A percentile compares a stretch with the other conserved stretches of the same genome.
Conservation (phyloP, 1,140 invertebrate species). For the Formica exsecta region DNA sequence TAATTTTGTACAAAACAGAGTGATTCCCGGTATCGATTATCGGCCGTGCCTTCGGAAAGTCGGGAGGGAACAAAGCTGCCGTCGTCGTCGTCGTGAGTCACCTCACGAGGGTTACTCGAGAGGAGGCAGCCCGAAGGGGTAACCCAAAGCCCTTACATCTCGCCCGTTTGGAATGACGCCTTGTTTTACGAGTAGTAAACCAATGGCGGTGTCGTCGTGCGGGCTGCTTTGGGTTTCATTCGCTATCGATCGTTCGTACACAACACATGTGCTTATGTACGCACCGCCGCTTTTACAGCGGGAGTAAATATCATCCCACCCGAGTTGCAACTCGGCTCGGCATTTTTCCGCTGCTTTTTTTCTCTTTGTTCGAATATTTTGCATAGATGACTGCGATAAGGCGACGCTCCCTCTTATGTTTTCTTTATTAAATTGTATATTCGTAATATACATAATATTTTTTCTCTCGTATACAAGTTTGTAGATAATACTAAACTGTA, state of each 20-base stretch:
- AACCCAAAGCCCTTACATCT: conserved; percentile 31
- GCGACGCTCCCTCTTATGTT: neutral
- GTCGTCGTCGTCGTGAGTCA: conserved; percentile 46
- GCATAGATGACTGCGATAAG: conserved; percentile 12
- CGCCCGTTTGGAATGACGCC: conserved; percentile 42
- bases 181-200: conserved; percentile 66
- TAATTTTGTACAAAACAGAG: conserved; percentile 39
- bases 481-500: no score
- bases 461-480: no score
- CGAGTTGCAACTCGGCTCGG: conserved; percentile 22
- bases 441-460: neutral
- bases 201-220: conserved; percentile 59
- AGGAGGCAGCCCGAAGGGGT: conserved; percentile 11
- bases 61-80: conserved; percentile 25
- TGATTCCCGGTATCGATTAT: conserved; percentile 68
- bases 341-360: conserved; percentile 16
- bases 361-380: neutral
- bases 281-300: conserved; percentile 50
- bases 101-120: conserved; percentile 6
- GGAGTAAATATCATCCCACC: conserved; percentile 33
- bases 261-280: conserved; percentile 14
- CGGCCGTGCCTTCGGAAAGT: conserved; percentile 44
- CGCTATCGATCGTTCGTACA: conserved; percentile 58
- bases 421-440: neutral
- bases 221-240: conserved; percentile 66